Evolutionary conservation across 2,113 vertebrate species (phyloP).

Genomic region (Erythrocercus mccallii): DNA sequence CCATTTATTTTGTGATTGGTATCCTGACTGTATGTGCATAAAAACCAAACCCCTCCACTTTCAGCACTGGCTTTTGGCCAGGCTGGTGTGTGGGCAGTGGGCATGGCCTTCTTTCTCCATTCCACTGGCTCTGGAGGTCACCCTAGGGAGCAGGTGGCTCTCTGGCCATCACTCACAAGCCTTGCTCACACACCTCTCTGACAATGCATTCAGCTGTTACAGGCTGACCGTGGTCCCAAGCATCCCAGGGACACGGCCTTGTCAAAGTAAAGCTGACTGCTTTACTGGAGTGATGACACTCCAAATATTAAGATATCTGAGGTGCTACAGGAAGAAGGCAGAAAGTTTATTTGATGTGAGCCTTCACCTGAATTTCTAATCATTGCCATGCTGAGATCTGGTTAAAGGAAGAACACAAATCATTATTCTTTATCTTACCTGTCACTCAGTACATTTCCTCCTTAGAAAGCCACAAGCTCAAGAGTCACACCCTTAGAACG

Average conservation of each 20-base stretch:
- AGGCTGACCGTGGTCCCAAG: background rate
- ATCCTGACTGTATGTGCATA: background rate
- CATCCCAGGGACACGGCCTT: background rate
- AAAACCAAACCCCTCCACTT: background rate
- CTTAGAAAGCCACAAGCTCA: background rate
- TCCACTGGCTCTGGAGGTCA: background rate
- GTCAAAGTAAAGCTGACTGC: background rate
- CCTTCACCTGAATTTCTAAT: background rate
- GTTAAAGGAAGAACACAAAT: background rate
- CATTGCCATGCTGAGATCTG: background rate
- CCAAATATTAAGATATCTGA: background rate
- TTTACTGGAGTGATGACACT: background rate
- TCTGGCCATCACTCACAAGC: background rate
- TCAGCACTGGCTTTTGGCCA: background rate
- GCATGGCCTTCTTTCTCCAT: background rate
- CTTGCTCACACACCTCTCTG: background rate
- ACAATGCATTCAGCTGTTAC: background rate
- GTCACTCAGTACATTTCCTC: background rate
- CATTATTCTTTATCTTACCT: background rate
- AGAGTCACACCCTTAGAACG: background rate
- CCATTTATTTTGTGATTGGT: background rate
- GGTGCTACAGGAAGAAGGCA: background rate
- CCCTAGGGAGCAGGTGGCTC: background rate
- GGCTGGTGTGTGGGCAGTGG: background rate
- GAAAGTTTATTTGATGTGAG: background rate